These are phyloP conservation scores for Proisotoma minuta DNA, from an alignment of 2,888 invertebrate species.

Conservation along the genomic window DNA sequence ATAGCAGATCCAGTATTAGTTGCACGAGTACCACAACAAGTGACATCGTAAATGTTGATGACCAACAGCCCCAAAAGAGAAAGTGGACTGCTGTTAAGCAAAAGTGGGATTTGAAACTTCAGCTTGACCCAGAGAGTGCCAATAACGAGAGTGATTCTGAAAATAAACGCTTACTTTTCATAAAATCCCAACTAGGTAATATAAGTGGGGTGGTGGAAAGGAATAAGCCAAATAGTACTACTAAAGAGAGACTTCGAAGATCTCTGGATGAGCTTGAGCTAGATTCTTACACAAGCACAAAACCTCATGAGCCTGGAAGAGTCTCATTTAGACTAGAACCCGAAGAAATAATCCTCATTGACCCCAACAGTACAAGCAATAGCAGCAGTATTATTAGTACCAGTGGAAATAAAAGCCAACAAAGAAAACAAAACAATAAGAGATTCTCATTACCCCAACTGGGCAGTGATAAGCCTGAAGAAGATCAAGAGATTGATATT, in stretches of 20 bases:
- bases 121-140: neutral
- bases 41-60: neutral
- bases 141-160: neutral
- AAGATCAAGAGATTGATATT: neutral
- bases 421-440: too few species aligned
- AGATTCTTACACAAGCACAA: neutral
- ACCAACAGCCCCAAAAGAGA: conserved; percentile 9
- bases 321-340: conserved; percentile 8
- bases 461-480: neutral
- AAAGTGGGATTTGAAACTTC: conserved; percentile 35
- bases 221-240: conserved; percentile 3
- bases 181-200: conserved; percentile 2
- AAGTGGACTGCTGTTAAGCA: conserved; percentile 37
- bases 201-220: neutral
- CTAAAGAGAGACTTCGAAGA: neutral
- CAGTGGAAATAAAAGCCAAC: neutral
- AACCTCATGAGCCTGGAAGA: conserved; percentile 9
- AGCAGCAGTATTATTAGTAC: neutral
- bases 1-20: conserved; percentile 3
- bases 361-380: neutral
- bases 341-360: neutral
- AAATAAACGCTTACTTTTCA: neutral
- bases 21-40: neutral
- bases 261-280: neutral
- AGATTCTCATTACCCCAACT: too few species aligned